Evolutionary conservation across 2,797 vertebrate species (phyloP), one percentile per base, ranked within the genome.

Genomic region (Acomys russatus): DNA sequence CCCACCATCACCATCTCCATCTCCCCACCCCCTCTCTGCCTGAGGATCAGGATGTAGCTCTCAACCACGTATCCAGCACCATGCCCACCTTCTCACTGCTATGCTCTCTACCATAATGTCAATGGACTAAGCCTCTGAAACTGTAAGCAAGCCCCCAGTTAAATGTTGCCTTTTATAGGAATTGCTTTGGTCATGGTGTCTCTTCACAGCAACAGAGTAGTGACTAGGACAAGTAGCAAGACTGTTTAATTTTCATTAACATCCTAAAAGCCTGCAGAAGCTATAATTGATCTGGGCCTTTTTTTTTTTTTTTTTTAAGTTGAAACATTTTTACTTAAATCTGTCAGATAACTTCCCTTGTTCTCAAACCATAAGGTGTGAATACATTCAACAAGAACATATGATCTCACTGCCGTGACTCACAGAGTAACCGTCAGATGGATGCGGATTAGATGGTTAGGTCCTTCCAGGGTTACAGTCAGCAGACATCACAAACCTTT

Each of bases 281-380:
- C 82, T 28, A 4, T 44, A 49, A 25, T 33, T 84, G 8, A 56
- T 82, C 56, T 88, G 54, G 80, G 25, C 14, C 35, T 33, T 38
- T n/a, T 76, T 80, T 79, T 71, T 22, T 33, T 38, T n/a, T 76
- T 80, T 79, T 71, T 22, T 44, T 49, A 38, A 66, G n/a, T 73
- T 71, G 71, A 63, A 88, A 73, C 54, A 54, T 73, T 63, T 44
- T 33, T 14, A 44, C 15, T 88, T 61, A 97, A 99, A 98, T 98
- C 97, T 98, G 98, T 98, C 98, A 97, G 98, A 98, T 98, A 99
- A 99, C 98, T 98, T 97, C 98, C 97, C 98, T 98, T 95, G 97
- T 98, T 98, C 98, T 98, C 88, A 86, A 97, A 98, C 98, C 97
- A 98, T 97, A 98, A 96, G 97, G 98, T 98, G 98, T 98, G 98